These are phyloP conservation scores for Ceratosolen solmsi DNA, from an alignment of 1,140 invertebrate species.

Conservation along the genomic window DNA sequence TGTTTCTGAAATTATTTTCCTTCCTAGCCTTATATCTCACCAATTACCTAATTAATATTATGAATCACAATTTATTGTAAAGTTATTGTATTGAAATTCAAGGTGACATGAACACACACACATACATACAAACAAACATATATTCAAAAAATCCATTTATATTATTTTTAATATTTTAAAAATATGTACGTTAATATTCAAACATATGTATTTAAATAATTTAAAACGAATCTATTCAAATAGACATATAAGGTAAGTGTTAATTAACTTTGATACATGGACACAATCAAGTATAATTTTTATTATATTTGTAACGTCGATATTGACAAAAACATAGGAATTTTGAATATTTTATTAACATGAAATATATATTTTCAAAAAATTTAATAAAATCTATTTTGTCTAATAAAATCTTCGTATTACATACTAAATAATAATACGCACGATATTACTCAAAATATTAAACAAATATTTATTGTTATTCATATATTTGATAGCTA, in stretches of 20 bases:
- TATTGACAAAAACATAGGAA: no score
- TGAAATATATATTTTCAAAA: no score
- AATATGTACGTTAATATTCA: neutral
- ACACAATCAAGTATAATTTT: neutral
- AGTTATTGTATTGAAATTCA: conserved; percentile 26
- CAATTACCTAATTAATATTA: conserved; percentile 19
- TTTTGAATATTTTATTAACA: no score
- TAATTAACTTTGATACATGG: conserved; percentile 1
- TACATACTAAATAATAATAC: no score
- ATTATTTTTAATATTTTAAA: conserved; percentile 22
- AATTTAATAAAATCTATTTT: no score
- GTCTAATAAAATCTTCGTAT: no score
- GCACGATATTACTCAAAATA: no score
- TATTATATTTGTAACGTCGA: no score
- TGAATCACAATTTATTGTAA: conserved; percentile 31
- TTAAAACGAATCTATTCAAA: neutral
- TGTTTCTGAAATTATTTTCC: conserved; percentile 1
- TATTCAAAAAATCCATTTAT: conserved; percentile 30
- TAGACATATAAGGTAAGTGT: neutral
- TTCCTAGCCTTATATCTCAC: neutral
- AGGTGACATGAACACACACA: conserved; percentile 4
- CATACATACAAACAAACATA: no score
- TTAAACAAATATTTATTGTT: no score
- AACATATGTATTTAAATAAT: conserved; percentile 27
- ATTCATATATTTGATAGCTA: no score